Conservation (phyloP, 2,113 vertebrate genomes). For the Herpailurus yagouaroundi region DNA sequence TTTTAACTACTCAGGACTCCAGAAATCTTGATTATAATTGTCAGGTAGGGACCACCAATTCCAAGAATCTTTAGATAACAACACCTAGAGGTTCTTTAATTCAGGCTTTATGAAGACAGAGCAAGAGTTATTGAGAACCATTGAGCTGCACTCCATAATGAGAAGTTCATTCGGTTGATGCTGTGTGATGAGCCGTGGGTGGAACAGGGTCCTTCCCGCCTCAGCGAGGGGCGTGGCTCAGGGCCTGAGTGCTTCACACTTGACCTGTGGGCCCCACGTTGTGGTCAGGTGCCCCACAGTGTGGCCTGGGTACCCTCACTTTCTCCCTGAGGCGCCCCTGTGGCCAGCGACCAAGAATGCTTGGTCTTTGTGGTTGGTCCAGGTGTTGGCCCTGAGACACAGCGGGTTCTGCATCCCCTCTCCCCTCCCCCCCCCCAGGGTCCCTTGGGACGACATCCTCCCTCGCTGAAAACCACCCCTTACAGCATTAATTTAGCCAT, state of each 20-base stretch:
- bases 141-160: neutral
- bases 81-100: neutral
- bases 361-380: neutral
- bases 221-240: neutral
- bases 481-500: fast-evolving
- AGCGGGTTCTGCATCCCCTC: neutral
- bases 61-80: neutral
- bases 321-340: neutral
- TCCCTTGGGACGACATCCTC: neutral
- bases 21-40: neutral
- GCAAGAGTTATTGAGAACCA: neutral
- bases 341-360: neutral
- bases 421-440: neutral
- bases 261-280: neutral
- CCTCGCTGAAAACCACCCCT: neutral
- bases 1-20: neutral
- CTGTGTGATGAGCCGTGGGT: fast-evolving
- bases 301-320: neutral
- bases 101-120: neutral
- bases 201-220: too few relatives aligned
- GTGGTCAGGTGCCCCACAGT: neutral
- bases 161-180: fast-evolving
- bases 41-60: neutral
- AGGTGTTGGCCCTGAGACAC: neutral
- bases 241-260: too few relatives aligned